Evolutionary conservation across 35 echinoderm and acorn worm genomes (phyloP), one percentile per base, ranked within the genome.

Genomic region (Acanthaster planci): DNA sequence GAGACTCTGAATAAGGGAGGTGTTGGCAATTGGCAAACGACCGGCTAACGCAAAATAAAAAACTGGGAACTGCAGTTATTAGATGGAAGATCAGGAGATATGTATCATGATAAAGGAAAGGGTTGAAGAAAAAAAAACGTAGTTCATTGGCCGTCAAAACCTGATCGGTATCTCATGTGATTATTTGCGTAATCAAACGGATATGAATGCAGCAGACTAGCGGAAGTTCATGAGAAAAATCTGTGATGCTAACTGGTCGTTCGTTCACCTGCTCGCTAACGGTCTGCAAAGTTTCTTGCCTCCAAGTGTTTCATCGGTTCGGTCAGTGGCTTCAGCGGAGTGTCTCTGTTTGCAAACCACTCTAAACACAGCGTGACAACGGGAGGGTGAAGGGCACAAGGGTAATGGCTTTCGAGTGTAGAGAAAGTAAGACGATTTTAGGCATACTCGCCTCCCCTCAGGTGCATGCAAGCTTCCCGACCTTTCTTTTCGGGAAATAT

Each of bases 11-110:
- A 72, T 26, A 26, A 34, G 23, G 64, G 64, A 72, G 64, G 64
- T 72, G 64, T 72, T 72, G 64, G 64, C 64, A 29, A 72, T 72
- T 72, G 64, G 64, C 64, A 72, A 72, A 72, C 64, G 64, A 72
- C 64, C 64, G 64, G 64, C 64, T 72, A 72, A 72, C 64, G 64
- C 26, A 72, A 72, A 72, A 72, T 72, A 72, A 72, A 72, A 72
- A 29, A 34, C 64, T 19, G 30, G 42, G 42, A 72, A 26, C 64
- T 72, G 34, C 21, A 72, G 22, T 72, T 72, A 35, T 72, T 72
- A 72, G 64, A 72, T 26, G 23, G 64, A 72, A 31, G 34, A 72
- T 31, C 23, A 72, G 14, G 42, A 47, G 42, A 47, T 47, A 47
- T 47, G 12, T 47, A 47, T 47, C 12, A 47, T 6, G 4, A 47